Percentiles rank a stretch among this genome's conserved stretches.
phyloP scores from a whole-genome alignment of 2,113 vertebrate genomes.

The Hippocampus barbouri region DNA sequence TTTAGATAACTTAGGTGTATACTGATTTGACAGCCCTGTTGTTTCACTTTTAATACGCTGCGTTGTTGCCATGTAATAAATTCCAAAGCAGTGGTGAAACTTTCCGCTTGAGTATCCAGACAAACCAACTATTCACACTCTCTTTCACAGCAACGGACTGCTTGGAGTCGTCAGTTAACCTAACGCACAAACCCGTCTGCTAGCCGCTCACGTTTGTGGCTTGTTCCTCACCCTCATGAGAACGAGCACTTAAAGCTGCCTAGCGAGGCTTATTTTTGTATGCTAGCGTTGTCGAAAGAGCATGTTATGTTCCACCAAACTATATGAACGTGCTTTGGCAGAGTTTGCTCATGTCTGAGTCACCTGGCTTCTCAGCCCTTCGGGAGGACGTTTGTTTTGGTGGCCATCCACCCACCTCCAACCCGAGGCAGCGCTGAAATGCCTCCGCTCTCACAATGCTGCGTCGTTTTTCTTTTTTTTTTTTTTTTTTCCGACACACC shows the following conservation, averaged over 20 bases:
- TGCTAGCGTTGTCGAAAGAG: slow-evolving; percentile 26
- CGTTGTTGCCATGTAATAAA: no score
- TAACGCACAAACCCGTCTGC: no score
- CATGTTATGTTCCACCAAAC: slow-evolving; percentile 30
- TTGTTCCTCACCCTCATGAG: background rate
- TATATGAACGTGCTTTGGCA: slow-evolving; percentile 40
- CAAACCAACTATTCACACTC: no score
- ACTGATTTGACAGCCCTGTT: no score
- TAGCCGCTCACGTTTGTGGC: no score
- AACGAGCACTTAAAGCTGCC: background rate
- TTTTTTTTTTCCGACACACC: slow-evolving; percentile 19
- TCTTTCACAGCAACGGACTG: no score
- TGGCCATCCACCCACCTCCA: slow-evolving; percentile 32
- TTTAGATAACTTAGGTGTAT: no score
- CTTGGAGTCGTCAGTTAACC: no score
- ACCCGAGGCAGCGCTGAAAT: slow-evolving; percentile 24
- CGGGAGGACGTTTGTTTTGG: slow-evolving; percentile 8
- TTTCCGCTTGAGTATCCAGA: no score
- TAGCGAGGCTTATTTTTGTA: background rate
- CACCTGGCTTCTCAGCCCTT: slow-evolving; percentile 29
- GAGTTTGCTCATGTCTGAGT: slow-evolving; percentile 56
- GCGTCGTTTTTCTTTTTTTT: background rate
- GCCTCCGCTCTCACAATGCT: slow-evolving; percentile 32
- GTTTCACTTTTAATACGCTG: no score
- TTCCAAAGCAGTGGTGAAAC: no score